Conservation (phyloP, 2,113 vertebrate species). For the Neodontobutis hainanensis region DNA sequence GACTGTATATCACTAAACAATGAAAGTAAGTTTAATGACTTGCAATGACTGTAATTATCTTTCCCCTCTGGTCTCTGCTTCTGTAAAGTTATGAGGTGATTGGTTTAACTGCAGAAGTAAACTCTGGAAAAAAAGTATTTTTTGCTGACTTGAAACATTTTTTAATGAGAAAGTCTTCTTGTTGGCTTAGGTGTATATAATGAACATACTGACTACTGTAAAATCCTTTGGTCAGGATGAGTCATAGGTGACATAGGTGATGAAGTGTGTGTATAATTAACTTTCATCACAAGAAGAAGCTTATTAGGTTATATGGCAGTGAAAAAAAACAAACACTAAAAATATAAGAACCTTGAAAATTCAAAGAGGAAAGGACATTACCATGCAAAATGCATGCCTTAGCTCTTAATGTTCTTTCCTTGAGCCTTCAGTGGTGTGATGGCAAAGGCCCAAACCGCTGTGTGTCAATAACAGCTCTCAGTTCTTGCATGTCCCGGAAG, state of each 20-base stretch:
- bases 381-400: slow-evolving; percentile 6
- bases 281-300: background rate
- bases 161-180: too few relatives aligned
- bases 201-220: too few relatives aligned
- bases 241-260: too few relatives aligned
- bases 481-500: slow-evolving; percentile 74
- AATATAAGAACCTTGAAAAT: slow-evolving; percentile 23
- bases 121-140: slow-evolving; percentile 8
- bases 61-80: slow-evolving; percentile 12
- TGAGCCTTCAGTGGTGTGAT: slow-evolving; percentile 52
- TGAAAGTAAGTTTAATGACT: slow-evolving; percentile 27
- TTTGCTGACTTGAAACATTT: too few relatives aligned
- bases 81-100: slow-evolving; percentile 18
- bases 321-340: background rate
- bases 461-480: slow-evolving; percentile 63
- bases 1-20: slow-evolving; percentile 12
- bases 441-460: slow-evolving; percentile 62
- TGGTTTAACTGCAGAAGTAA: slow-evolving; percentile 28
- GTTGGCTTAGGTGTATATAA: too few relatives aligned
- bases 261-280: too few relatives aligned
- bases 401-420: slow-evolving; percentile 32
- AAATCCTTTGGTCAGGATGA: too few relatives aligned
- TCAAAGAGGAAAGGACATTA: background rate
- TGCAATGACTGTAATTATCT: slow-evolving; percentile 45
- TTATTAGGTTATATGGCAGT: background rate